Evolutionary conservation across 2,797 vertebrate genomes (phyloP).

Genomic region (Xenopus petersii): DNA sequence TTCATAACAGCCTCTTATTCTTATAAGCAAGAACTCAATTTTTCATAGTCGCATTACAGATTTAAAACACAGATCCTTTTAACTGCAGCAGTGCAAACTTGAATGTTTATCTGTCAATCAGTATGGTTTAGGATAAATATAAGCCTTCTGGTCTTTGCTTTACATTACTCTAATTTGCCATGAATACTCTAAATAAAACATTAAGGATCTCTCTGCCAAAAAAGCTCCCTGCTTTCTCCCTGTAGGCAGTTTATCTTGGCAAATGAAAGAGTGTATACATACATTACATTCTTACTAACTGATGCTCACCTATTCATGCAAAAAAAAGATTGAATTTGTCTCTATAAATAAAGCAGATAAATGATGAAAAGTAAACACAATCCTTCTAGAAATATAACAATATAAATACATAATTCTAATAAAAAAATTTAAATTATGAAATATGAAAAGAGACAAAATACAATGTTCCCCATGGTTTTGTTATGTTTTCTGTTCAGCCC

Average conservation of each 20-base stretch:
- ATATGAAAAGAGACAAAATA: too few species aligned
- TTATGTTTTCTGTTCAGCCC: neutral
- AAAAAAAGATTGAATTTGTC: too few species aligned
- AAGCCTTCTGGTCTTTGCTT: slow-evolving; percentile 26
- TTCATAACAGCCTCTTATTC: too few species aligned
- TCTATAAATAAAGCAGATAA: too few species aligned
- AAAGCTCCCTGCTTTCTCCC: slow-evolving; percentile 19
- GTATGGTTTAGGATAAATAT: too few species aligned
- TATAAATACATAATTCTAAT: too few species aligned
- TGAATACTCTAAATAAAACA: slow-evolving; percentile 49
- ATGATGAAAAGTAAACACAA: too few species aligned
- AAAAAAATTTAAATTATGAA: too few species aligned
- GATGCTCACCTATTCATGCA: slow-evolving; percentile 25
- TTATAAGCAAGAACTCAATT: neutral
- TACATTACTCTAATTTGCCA: slow-evolving; percentile 49
- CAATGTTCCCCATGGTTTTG: neutral
- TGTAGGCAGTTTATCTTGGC: slow-evolving; percentile 38
- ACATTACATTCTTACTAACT: slow-evolving; percentile 36
- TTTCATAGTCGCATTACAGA: slow-evolving; percentile 23
- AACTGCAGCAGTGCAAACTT: too few species aligned
- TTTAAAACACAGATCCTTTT: neutral
- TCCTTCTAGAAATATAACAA: too few species aligned
- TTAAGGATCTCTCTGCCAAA: slow-evolving; percentile 47
- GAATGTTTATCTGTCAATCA: too few species aligned
- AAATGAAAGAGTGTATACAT: slow-evolving; percentile 32